These are phyloP conservation scores for Diuraphis noxia DNA, from an alignment of 1,140 invertebrate species.

Conservation along the genomic window DNA sequence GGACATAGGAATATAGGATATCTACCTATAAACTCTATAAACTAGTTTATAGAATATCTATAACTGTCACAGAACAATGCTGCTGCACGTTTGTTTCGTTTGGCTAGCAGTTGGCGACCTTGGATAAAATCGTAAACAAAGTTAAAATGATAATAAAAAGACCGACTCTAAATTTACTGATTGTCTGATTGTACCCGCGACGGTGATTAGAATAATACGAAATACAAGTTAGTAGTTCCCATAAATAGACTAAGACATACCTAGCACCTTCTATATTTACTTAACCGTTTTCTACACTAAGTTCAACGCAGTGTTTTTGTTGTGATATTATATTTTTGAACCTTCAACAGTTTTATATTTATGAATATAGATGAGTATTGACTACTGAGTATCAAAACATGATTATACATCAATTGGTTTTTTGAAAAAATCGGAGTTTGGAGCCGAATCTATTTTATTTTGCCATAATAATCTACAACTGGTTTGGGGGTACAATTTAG, in stretches of 20 bases:
- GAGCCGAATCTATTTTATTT: not conserved
- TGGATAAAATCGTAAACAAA: not conserved
- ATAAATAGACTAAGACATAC: too few relatives aligned
- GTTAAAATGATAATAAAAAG: slow-evolving; percentile 32
- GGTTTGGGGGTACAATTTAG: not conserved
- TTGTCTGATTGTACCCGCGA: not conserved
- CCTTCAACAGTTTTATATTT: not conserved
- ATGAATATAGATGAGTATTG: not conserved
- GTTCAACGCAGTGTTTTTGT: too few relatives aligned
- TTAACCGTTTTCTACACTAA: too few relatives aligned
- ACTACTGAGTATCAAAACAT: not conserved
- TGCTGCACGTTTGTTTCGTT: not conserved
- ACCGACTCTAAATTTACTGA: slow-evolving; percentile 9
- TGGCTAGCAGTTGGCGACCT: not conserved
- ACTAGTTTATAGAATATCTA: too few relatives aligned
- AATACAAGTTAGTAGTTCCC: too few relatives aligned
- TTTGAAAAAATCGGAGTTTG: not conserved
- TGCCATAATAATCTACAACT: not conserved
- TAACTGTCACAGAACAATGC: too few relatives aligned
- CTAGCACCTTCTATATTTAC: too few relatives aligned
- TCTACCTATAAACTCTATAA: too few relatives aligned
- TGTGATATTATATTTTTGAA: not conserved
- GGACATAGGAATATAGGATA: too few relatives aligned
- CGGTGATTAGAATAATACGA: not conserved
- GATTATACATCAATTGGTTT: not conserved